These are phyloP conservation scores for Sus cebifrons DNA, from an alignment of 2,797 vertebrate genomes.

Conservation along the genomic window DNA sequence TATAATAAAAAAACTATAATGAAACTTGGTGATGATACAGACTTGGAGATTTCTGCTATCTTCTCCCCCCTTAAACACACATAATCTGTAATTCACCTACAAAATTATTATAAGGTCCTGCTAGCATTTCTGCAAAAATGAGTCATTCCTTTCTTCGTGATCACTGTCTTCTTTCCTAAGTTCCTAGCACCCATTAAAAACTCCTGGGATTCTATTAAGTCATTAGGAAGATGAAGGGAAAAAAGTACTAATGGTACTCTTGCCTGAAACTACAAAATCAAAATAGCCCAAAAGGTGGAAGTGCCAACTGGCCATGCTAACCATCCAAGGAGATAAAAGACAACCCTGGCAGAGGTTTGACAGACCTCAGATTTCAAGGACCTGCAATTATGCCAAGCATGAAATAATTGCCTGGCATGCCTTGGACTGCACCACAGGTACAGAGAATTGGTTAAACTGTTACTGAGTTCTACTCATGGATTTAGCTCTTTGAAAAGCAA, in stretches of 20 bases:
- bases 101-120: not conserved
- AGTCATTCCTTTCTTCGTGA: not conserved
- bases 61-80: not conserved
- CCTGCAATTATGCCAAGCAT: not conserved
- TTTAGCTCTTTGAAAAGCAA: conserved; percentile 46
- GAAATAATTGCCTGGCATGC: not conserved
- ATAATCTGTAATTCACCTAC: not conserved
- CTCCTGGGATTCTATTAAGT: not conserved
- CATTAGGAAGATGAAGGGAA: not conserved
- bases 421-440: not conserved
- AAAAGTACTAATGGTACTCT: not conserved
- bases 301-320: not conserved
- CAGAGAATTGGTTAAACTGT: not conserved
- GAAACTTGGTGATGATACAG: not conserved
- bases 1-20: not conserved
- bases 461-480: not conserved
- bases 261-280: not conserved
- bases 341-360: not conserved
- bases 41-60: not conserved
- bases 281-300: not conserved
- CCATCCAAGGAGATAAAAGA: not conserved
- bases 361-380: not conserved
- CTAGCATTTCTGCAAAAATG: not conserved
- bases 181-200: not conserved
- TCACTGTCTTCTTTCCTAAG: not conserved